Evolutionary conservation across 2,888 invertebrate species (phyloP), one percentile per base, ranked within the genome.

Genomic region (Cryptus viduatorius): DNA sequence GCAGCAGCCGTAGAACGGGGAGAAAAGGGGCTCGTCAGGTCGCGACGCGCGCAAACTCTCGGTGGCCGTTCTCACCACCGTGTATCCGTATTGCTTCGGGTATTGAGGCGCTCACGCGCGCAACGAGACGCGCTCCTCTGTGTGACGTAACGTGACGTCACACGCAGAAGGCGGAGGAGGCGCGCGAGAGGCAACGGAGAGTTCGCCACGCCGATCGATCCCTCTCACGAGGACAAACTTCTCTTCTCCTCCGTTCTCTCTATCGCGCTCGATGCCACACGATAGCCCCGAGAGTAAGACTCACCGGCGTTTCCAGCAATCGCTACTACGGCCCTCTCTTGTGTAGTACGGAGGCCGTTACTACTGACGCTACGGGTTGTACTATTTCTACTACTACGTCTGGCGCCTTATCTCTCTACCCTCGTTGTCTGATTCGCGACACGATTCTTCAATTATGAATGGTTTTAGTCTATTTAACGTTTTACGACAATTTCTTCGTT

Each of bases 91-190:
- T 59, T 7, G 44, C 44, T 29, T 44, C 53, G 10, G 44, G 44
- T 10, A 19, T 48, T 50, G 42, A 16, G 42, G 73, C 73, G 72
- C 65, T 56, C 69, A 73, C 69, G 67, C 85, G 48, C 37, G 29
- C 12, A 19, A 65, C 59, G 48, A 37, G 64, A 73, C 46, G 65
- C 24, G 73, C 44, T 71, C 56, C 68, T 48, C 50, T 59, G 7
- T 77, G 81, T 89, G 89, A 89, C 88, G 87, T 88, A 82, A 86
- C 76, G 77, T 89, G 87, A 89, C 88, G 89, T 89, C 89, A 89
- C 83, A 29, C 46, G 31, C 46, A 48, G 56, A 14, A 61, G 56
- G 50, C 64, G n/a, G 56, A 56, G 42, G 53, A 42, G 56, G 50
- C 76, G 80, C 78, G 68, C 73, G 76, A 84, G 83, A 86, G 50